Evolutionary conservation across 2,113 vertebrate species (phyloP), one percentile per base, ranked within the genome.

Genomic region (Myotis yumanensis): DNA sequence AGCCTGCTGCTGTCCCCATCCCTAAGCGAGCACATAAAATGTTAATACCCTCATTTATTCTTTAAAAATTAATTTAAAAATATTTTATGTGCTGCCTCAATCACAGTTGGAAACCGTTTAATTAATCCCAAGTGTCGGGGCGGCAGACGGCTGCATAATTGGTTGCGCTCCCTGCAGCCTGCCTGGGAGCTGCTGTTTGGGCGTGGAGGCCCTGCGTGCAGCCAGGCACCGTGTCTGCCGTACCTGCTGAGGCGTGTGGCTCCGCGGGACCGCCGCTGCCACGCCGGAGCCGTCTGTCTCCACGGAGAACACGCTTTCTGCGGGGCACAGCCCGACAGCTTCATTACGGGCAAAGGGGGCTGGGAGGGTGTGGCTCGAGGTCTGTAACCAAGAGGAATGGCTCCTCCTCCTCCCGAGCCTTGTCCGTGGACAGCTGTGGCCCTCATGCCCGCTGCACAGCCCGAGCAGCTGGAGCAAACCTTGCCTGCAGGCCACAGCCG

Each of bases 1-100:
- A 25, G 10, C 32, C 71, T 7, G 9, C 40, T 1, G 28, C 51
- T 3, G 71, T 12, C 62, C 62, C 59, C 62, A 1, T 82, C 51
- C 59, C 30, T 68, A 72, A 52, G 73, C 22, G 2, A 15, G 17
- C 51, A 28, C 11, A 69, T 89, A 73, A 95, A 91, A 91, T 86
- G 92, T 54, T 86, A 86, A 96, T 66, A 52, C 37, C 73, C 89
- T 96, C 93, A 69, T 95, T 97, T 93, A 94, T 95, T 95, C 96
- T 91, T 94, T 90, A 96, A 93, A 95, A 95, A 95, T 96, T 95
- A 94, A 96, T 95, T 95, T 95, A 22, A 90, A 94, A 93, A 87
- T 96, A 92, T 0, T 51, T 93, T 88, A 94, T 95, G 77, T 9
- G 32, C 66, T 0, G 40, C 68, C 85, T 96, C 37, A 2, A 59